A percentile compares a stretch with the other conserved stretches of the same genome.
These are phyloP conservation scores for Heliornis fulica DNA, from an alignment of 2,113 vertebrate genomes.

Conservation along the genomic window DNA sequence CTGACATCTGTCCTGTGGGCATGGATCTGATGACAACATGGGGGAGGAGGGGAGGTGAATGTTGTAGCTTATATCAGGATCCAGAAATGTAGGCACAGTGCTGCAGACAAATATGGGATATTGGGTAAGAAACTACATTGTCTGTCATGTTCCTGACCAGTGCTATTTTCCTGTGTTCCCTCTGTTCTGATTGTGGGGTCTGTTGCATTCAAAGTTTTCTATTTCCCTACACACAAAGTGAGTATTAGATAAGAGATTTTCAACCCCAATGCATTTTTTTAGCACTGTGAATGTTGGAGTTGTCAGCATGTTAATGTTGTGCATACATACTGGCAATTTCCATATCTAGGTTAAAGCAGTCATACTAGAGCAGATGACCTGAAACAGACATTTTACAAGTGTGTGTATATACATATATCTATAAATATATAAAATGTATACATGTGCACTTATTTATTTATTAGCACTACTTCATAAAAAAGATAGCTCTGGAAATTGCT, in stretches of 20 bases:
- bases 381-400: not conserved
- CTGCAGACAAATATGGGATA: not conserved
- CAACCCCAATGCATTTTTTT: not conserved
- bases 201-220: not conserved
- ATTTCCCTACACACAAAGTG: not conserved
- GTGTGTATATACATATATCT: not conserved
- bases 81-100: not conserved
- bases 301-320: not conserved
- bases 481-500: not conserved
- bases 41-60: accelerated
- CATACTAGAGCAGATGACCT: not conserved
- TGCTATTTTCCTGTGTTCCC: not conserved
- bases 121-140: not conserved
- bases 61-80: not conserved
- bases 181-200: not conserved
- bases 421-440: no score
- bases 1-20: not conserved
- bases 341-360: not conserved
- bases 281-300: not conserved
- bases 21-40: not conserved
- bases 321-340: not conserved
- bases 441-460: not conserved
- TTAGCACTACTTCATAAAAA: not conserved
- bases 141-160: not conserved
- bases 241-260: not conserved